phyloP scores from a whole-genome alignment of 1,140 invertebrate species.

The Philopotamus ludificatus region DNA sequence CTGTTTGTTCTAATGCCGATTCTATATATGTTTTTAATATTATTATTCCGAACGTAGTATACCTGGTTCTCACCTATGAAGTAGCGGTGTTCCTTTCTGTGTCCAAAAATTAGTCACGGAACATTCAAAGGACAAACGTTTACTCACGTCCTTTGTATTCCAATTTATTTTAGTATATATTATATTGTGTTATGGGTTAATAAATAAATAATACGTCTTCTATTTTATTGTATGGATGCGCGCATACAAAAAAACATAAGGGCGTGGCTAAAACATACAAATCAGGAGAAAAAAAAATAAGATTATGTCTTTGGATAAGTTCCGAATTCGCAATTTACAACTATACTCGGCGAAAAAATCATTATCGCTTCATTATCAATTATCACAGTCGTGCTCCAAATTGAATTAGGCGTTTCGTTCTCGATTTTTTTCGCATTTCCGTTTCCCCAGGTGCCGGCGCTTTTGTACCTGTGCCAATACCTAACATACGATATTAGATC shows the following conservation, averaged over 20 bases:
- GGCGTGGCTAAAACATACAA: neutral
- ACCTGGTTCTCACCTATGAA: too few species aligned
- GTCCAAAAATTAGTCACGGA: constrained; percentile 28
- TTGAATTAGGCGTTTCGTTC: neutral
- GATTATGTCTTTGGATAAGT: too few species aligned
- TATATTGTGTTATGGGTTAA: too few species aligned
- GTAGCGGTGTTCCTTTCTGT: constrained; percentile 19
- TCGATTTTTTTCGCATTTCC: neutral
- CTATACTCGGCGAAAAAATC: too few species aligned
- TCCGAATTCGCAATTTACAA: too few species aligned
- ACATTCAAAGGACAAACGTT: constrained; percentile 28
- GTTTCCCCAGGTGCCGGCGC: neutral
- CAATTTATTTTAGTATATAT: constrained; percentile 26
- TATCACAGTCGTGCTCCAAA: too few species aligned
- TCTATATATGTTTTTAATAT: too few species aligned
- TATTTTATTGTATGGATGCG: neutral
- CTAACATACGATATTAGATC: neutral
- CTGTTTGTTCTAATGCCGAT: too few species aligned
- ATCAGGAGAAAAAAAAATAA: too few species aligned
- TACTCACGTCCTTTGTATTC: constrained; percentile 10
- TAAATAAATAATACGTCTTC: too few species aligned
- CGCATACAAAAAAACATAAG: neutral
- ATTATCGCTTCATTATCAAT: too few species aligned
- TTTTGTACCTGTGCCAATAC: neutral
- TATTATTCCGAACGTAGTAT: too few species aligned